Evolutionary conservation across 2,888 invertebrate species (phyloP).

Genomic region (Cheilosia impressa): DNA sequence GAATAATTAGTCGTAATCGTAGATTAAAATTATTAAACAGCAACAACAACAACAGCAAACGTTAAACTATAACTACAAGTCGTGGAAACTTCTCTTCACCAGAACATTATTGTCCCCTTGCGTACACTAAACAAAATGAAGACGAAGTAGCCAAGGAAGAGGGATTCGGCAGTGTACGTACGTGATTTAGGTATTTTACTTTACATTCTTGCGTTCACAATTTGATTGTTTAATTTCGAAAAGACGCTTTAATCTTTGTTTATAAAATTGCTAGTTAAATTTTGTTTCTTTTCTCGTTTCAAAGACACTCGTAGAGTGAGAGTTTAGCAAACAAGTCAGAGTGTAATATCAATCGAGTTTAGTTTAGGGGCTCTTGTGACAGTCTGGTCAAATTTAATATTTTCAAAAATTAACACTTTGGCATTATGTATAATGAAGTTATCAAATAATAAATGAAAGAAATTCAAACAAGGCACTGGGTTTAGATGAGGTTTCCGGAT

Average conservation of each 20-base stretch:
- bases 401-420: conserved; percentile 9
- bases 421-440: conserved; percentile 46
- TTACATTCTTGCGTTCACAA: conserved; percentile 33
- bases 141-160: conserved; percentile 10
- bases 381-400: conserved; percentile 22
- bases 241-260: conserved; percentile 16
- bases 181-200: conserved; percentile 26
- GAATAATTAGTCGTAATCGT: conserved; percentile 67
- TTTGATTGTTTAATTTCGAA: conserved; percentile 13
- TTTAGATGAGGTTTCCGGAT: too few species aligned
- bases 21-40: conserved; percentile 59
- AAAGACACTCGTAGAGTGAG: conserved; percentile 46
- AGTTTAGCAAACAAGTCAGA: conserved; percentile 14
- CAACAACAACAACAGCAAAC: conserved; percentile 36
- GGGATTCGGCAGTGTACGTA: conserved; percentile 40
- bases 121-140: conserved; percentile 18
- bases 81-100: conserved; percentile 49
- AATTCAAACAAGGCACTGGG: not conserved
- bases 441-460: conserved; percentile 56
- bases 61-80: conserved; percentile 50
- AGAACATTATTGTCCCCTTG: conserved; percentile 7
- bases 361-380: conserved; percentile 23
- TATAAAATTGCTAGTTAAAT: not conserved
- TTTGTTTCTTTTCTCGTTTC: not conserved
- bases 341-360: not conserved